Base-by-base conservation (phyloP, 2,888 invertebrate genomes). In the Mactromeris polynyma region DNA sequence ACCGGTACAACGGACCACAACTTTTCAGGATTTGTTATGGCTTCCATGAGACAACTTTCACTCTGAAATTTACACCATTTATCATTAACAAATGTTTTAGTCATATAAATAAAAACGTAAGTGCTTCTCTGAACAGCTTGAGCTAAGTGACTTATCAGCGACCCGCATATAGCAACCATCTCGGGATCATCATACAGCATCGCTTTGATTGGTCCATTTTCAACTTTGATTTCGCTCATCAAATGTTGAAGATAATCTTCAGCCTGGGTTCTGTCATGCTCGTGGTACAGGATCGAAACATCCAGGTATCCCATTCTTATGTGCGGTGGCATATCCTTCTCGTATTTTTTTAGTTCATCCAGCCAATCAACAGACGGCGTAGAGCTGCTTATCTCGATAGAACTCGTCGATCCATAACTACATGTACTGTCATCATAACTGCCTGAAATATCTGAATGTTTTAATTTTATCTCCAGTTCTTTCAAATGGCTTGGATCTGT, bases 1-100 rank as follows among this genome's bases (percentile, higher is more conserved):
- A 95, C 93, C 6, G 95, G 95, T 11, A 95, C 95, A 9, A 95
- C 94, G 91, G 94, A 94, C 95, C 95, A 95, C 31, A 89, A 86
- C 78, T 94, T 95, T 0, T 94, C 90, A 33, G 88, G 82, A 79
- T 94, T 93, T 38, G 93, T 87, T 40, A 95, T 95, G 2, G 95
- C 94, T 36, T 93, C 91, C 94, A 95, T 95, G 26, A 95, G 89
- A 80, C 95, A 94, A 77, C 80, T 85, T 69, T 95, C 94, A 83
- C 94, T 94, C 2, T 94, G 93, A 86, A 95, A 91, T 38, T 91
- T 92, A 46, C 92, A 92, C 95, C 95, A 95, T 38, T 89, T 92
- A 89, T 94, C 94, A 40, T 89, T 84, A 36, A 93, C 91, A 85
- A 95, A 95, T 17, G 83, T 79, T 83, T 92, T 88, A 0, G 95